phyloP scores from a whole-genome alignment of 2,797 vertebrate genomes.

The Sebastes iracundus region DNA sequence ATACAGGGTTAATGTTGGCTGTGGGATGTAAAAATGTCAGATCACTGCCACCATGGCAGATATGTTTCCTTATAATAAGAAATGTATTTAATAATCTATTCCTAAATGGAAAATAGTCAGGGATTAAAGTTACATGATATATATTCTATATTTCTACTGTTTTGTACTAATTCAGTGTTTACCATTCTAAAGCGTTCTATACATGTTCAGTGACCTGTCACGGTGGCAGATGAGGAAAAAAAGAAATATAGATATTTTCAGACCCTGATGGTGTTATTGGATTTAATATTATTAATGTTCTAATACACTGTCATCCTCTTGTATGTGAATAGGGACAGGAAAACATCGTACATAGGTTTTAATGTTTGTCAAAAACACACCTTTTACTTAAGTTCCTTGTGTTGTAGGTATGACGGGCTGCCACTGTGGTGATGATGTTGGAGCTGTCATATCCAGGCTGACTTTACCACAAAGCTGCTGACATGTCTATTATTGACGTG shows the following conservation, averaged over 20 bases:
- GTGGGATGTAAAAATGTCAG: too few relatives aligned
- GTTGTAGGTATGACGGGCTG: conserved; percentile 66
- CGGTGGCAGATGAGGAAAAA: too few relatives aligned
- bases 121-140: too few relatives aligned
- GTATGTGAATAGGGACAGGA: not conserved
- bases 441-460: not conserved
- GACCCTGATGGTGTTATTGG: not conserved
- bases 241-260: too few relatives aligned
- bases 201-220: too few relatives aligned
- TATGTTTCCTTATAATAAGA: too few relatives aligned
- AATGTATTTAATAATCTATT: too few relatives aligned
- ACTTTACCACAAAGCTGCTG: conserved; percentile 6
- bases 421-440: conserved; percentile 67
- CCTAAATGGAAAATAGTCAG: fast-evolving
- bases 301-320: not conserved
- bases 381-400: not conserved
- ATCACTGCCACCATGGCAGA: too few relatives aligned
- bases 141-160: too few relatives aligned
- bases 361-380: not conserved
- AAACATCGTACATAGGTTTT: not conserved
- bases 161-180: too few relatives aligned
- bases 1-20: too few relatives aligned
- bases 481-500: conserved; percentile 4
- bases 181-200: too few relatives aligned
- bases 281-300: not conserved